Evolutionary conservation across 2,888 invertebrate genomes (phyloP), one percentile per base, ranked within the genome.

Genomic region (Orthosia gracilis): DNA sequence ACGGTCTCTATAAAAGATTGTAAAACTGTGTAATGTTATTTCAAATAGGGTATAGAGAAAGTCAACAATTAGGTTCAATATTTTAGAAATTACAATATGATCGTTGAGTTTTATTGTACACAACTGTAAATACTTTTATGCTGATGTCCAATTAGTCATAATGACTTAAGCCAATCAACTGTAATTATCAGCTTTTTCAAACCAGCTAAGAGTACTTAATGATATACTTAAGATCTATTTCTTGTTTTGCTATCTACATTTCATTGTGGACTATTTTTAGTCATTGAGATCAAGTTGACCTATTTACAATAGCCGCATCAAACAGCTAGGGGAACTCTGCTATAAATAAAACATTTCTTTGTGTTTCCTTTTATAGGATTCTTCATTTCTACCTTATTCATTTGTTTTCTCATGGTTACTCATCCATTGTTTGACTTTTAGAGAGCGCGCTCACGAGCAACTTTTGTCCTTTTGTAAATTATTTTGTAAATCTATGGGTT

Each of bases 331-430:
- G 18, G 13, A 62, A 64, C 17, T 65, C 69, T 64, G 50, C 49
- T 63, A 58, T 54, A 59, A 68, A 73, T 59, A 78, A 50, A 63
- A 78, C 54, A 67, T 54, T 40, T 63, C 18, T 62, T 66, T 40
- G 17, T 45, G 18, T 18, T 49, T 21, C 18, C 11, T 23, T 23
- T 23, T 47, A 4, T 54, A 21, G n/a, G 3, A 23, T 50, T 40
- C 4, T 23, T 67, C 3, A 67, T 49, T 31, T 31, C 9, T 9
- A 31, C 31, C 7, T 31, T 31, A 40, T 40, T 40, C 40, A 40
- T 40, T 40, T 40, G 40, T 40, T 9, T 40, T 26, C 26, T 26
- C 26, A 26, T 26, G 26, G 3, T 26, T 26, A 2, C 26, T 26
- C 26, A 4, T 26, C 26, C 26, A 26, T 26, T 26, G 2, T 26